Evolutionary conservation across 2,888 invertebrate species (phyloP), one percentile per base, ranked within the genome.

Genomic region (Drosophila atroscutellata): DNA sequence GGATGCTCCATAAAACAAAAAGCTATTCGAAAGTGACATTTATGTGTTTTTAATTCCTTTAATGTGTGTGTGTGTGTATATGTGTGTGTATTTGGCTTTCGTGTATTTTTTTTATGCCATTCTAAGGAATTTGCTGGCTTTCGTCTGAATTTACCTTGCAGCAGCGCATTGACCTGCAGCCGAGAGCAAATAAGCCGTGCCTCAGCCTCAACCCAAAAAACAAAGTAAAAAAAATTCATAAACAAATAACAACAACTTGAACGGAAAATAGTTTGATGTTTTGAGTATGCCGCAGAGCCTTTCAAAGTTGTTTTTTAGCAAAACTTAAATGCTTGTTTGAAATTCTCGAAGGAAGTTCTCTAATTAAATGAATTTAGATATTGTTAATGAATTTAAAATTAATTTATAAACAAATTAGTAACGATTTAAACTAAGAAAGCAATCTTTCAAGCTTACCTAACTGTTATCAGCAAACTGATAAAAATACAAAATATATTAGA

Each of bases 1-100:
- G 83, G 81, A 82, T 82, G 81, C 77, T 81, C 76, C 86, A 86
- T 86, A 86, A 86, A 86, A 86, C 84, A 89, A 89, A 89, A 86
- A 75, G 87, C 76, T 82, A 74, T 86, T 76, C 78, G 70, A 82
- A 86, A 86, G 82, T 86, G 86, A 89, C 87, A 89, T 86, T 86
- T 89, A 86, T 89, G 84, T 89, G 86, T 80, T 89, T 89, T 86
- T 86, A 89, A 86, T 86, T 84, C 86, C 80, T 79, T 71, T 49
- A 45, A 30, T n/a, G 45, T 61, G 24, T 51, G 47, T 66, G 24
- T 62, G 37, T 36, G 15, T 18, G 20, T 28, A 15, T 28, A 3
- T 9, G 30, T 30, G 9, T 32, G 28, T 50, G 47, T 39, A 34
- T 42, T 56, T 72, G 57, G 66, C 52, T 72, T 63, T 56, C 55